phyloP scores from a whole-genome alignment of 1,140 invertebrate species.

The Orchestia grillus region DNA sequence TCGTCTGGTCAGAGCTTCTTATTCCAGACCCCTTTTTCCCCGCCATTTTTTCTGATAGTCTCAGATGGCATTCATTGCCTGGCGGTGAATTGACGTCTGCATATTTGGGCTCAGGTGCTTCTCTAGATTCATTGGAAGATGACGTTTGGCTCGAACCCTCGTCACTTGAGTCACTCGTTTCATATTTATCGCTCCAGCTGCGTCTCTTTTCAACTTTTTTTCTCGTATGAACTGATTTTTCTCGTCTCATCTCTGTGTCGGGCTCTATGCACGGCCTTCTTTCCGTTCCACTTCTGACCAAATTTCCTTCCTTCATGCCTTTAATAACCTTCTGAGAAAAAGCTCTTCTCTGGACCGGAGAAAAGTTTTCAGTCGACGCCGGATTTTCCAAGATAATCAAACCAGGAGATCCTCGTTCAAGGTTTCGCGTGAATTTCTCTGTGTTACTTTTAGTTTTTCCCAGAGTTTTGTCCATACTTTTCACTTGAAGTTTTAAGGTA shows the following conservation, averaged over 20 bases:
- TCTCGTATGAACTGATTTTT: neutral
- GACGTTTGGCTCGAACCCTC: neutral
- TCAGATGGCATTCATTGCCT: neutral
- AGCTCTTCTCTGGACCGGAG: conserved; percentile 31
- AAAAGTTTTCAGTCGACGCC: conserved; percentile 5
- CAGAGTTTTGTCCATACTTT: neutral
- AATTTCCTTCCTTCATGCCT: neutral
- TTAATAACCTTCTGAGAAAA: conserved; percentile 12
- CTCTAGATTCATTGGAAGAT: neutral
- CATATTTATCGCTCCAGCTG: neutral
- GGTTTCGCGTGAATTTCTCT: neutral
- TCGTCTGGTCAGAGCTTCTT: neutral
- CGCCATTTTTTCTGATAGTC: neutral
- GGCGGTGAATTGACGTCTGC: neutral
- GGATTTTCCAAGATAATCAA: conserved; percentile 36
- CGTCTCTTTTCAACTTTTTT: neutral
- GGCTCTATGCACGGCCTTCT: neutral
- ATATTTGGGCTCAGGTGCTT: neutral
- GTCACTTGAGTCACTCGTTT: neutral
- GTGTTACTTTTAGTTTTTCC: neutral
- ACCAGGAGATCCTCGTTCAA: conserved; percentile 24
- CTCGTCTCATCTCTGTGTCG: neutral
- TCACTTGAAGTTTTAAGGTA: neutral
- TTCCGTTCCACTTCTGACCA: neutral
- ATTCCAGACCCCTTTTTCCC: neutral